Base-by-base conservation (phyloP, 2,113 vertebrate species). In the Ptilonorhynchus violaceus region DNA sequence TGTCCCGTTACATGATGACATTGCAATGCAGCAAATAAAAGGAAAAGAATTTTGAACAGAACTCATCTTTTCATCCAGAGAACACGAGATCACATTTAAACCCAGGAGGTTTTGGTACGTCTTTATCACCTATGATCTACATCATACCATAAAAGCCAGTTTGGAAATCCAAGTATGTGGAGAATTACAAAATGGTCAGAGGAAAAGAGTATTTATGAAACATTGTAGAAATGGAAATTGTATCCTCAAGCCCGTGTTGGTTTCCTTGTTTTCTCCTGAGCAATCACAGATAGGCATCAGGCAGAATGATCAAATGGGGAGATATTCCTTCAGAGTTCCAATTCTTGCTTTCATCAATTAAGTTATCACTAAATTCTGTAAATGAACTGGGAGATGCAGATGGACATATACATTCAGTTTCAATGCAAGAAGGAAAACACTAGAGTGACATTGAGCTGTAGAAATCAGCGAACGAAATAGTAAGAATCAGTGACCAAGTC, bases 151-250 rank as follows among this genome's bases (percentile, higher is more conserved):
- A 64, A 72, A 68, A 73, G 39, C 0, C 21, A 59, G 24, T 35
- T 72, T 58, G 37, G 25, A 82, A 77, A 49, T 18, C 13, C 23
- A 23, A 22, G 10, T 5, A 21, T 9, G 33, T 5, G 8, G 14
- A 47, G 16, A 86, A 24, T 4, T 15, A 37, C 31, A 39, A 21
- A 52, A 13, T 4, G 39, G 24, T 30, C 46, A 58, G 2, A 7
- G 28, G 28, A 63, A 27, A 64, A 52, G 8, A 28, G 3, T 6
- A 31, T 47, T 77, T 75, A 42, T 46, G 37, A 60, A 90, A 62
- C 8, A 60, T 0, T 0, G 1, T 1, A 56, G 21, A 46, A 13
- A 62, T 1, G 53, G 50, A 73, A 92, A 73, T 12, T 10, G 14
- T 14, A 39, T 59, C 47, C n/a, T 37, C 23, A 41, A 11, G 37